Evolutionary conservation across 2,797 vertebrate genomes (phyloP).

Genomic region (Sphenodon punctatus): DNA sequence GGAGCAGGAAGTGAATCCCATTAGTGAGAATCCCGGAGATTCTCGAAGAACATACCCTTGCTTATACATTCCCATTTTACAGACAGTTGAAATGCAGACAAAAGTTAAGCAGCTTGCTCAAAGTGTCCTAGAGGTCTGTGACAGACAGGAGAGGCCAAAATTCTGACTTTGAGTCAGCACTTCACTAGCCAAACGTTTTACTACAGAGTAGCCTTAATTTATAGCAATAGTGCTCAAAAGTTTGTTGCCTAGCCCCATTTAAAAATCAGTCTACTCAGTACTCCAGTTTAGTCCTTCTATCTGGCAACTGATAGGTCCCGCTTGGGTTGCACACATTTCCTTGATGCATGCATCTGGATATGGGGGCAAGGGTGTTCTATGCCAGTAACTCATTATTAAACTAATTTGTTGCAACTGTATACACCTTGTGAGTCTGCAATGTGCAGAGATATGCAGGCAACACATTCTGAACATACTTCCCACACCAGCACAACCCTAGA

Average conservation of each 20-base stretch:
- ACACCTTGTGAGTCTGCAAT: too few species aligned
- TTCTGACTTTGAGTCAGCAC: not conserved
- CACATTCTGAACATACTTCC: too few species aligned
- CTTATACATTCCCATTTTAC: accelerated
- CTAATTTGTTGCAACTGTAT: too few species aligned
- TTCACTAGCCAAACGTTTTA: not conserved
- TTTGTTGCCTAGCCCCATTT: not conserved
- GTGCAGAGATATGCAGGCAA: too few species aligned
- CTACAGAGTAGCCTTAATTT: not conserved
- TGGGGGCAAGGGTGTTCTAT: too few species aligned
- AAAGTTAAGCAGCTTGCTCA: not conserved
- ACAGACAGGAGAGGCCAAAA: not conserved
- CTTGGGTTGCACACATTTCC: not conserved
- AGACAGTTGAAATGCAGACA: not conserved
- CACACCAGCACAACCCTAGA: too few species aligned
- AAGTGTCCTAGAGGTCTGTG: not conserved
- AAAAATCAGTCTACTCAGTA: not conserved
- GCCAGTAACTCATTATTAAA: too few species aligned
- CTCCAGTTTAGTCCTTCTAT: not conserved
- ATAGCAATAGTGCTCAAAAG: not conserved
- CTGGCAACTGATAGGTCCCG: too few species aligned
- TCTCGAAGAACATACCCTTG: too few species aligned
- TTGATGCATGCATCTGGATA: too few species aligned
- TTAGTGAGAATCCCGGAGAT: too few species aligned
- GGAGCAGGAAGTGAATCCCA: too few species aligned